Base-by-base conservation (phyloP, 1,140 invertebrate species). In the Oryctes rhinoceros region DNA sequence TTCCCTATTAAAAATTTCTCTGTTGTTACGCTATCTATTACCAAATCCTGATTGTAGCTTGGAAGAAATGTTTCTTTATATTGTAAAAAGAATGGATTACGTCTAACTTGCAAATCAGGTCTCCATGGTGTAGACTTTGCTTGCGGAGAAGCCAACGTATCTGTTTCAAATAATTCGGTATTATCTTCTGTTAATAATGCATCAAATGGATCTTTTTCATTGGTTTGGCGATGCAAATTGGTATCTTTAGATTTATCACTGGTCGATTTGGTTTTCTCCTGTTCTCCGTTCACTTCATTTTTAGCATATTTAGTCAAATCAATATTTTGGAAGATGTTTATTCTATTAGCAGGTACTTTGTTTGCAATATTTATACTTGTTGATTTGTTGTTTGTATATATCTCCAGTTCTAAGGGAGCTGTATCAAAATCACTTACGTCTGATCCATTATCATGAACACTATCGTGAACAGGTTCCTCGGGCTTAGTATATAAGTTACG, bases 11-110 rank as follows among this genome's bases (percentile, higher is more conserved):
- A 78, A 35, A 18, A 3, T 49, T 74, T 79, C 47, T 79, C 65
- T 11, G 39, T 18, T 11, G 39, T 11, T 20, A 4, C 47, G 13
- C 37, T 24, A 30, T 79, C 78, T 18, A 79, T 44, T 20, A 79
- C 67, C 78, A 79, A 74, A 49, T 79, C 78, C 47, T 79, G 78
- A 49, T 79, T 79, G 11, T 79, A 79, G 74, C 24, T 48, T 30
- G 78, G 78, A 37, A 79, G 39, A 10, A 44, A 71, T 24, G 59
- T 67, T 65, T 44, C 24, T 65, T 79, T 79, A 35, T 67, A 79
- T 71, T 79, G 78, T 35, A 78, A 30, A 24, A 78, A 78, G 20
- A 48, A 48, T 1, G 77, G 77, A 30, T 78, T 78, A 11, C 77
- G 47, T 59, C 10, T 24, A 15, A 78, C 77, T 24, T 78, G 24